Evolutionary conservation across 2,888 invertebrate species (phyloP), one percentile per base, ranked within the genome.

Genomic region (Liposcelis brunnea): DNA sequence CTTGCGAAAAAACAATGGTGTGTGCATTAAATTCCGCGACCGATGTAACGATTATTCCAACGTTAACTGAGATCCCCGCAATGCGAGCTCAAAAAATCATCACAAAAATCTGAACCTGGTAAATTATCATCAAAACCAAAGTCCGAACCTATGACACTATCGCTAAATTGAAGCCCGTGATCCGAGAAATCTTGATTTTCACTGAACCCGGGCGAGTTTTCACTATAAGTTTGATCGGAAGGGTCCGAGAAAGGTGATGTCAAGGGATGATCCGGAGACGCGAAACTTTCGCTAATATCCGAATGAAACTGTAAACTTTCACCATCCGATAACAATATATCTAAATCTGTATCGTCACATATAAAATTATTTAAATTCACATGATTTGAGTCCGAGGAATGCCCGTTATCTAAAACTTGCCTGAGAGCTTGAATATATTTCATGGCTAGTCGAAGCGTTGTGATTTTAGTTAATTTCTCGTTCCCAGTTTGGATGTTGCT

Each of bases 401-500:
- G 12, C 7, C 21, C 21, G 7, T 6, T 40, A n/a, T 40, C 40
- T 19, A 40, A 19, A n/a, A 78, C 74, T 0, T 76, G 68, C n/a
- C 75, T 76, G 43, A 90, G 64, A 11, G 82, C 76, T 10, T 77
- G 66, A 52, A 90, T 90, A 59, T 90, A 90, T 57, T 80, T 77
- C 81, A 90, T 84, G 18, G 90, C 90, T 49, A 89, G 66, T 31
- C 85, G 68, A 40, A 90, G 64, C 1, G 89, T 89, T 3, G 89
- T 86, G 54, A 90, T 90, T 66, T 90, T 90, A 42, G 90, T 90
- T 51, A 86, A 67, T 61, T 85, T 85, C 59, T 85, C 84, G 59
- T 77, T 77, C 34, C 53, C 48, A 54, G 53, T 49, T 11, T 51
- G 50, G 45, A 46, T 52, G 26, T 44, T 48, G 43, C 49, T 43